A percentile compares a stretch with the other conserved stretches of the same genome.
These are phyloP conservation scores for Elmis aenea DNA, from an alignment of 2,888 invertebrate species.

Conservation along the genomic window DNA sequence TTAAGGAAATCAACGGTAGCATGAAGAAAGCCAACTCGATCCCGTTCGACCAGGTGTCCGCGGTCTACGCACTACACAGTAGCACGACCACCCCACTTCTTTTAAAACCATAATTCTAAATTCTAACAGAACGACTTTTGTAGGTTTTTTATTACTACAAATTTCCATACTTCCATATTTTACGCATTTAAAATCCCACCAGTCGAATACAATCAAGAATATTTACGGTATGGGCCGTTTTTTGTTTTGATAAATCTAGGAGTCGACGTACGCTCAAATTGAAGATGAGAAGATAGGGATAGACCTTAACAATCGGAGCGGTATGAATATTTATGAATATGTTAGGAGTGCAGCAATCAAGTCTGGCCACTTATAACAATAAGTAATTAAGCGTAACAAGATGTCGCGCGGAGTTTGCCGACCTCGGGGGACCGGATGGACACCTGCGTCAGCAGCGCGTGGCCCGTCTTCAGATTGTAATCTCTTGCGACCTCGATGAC, in stretches of 20 bases:
- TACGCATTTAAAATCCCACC: too few species aligned
- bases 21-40: conserved; percentile 13
- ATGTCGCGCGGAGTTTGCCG: conserved; percentile 36
- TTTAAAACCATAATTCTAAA: conserved; percentile 30
- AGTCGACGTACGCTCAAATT: conserved; percentile 9
- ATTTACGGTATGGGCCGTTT: too few species aligned
- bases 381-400: conserved; percentile 44
- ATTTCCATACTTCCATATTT: too few species aligned
- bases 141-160: conserved; percentile 21
- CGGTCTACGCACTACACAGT: conserved; percentile 36
- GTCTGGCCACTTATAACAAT: conserved; percentile 38
- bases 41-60: conserved; percentile 40
- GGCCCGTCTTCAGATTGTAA: conserved; percentile 43
- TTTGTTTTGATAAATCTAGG: conserved; percentile 2
- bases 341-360: conserved; percentile 27
- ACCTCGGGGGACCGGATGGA: conserved; percentile 32
- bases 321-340: conserved; percentile 38
- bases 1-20: conserved; percentile 41
- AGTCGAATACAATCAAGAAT: too few species aligned
- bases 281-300: conserved; percentile 11
- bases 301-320: conserved; percentile 8
- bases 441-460: conserved; percentile 44
- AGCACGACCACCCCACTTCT: conserved; percentile 32
- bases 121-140: conserved; percentile 26
- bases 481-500: conserved; percentile 40